Conservation (phyloP, 2,797 vertebrate genomes). For the Taeniopygia guttata region DNA sequence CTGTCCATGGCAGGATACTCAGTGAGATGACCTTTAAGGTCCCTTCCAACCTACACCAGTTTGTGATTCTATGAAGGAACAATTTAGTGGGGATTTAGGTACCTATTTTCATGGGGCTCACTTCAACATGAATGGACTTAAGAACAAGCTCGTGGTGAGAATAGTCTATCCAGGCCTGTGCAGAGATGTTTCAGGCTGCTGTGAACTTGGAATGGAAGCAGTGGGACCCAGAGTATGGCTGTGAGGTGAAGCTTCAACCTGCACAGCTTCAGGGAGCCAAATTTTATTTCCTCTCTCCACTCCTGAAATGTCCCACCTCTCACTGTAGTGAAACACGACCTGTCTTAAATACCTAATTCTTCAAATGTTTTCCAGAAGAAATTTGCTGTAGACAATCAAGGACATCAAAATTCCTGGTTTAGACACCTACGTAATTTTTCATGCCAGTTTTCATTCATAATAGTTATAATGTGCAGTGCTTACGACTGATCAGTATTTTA, state of each 20-base stretch:
- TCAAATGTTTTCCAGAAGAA: not conserved
- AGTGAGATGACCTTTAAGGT: not conserved
- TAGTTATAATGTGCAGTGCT: not conserved
- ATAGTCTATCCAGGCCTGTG: not conserved
- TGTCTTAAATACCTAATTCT: not conserved
- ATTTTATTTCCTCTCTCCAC: not conserved
- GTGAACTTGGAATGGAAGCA: not conserved
- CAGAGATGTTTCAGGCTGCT: not conserved
- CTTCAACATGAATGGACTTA: not conserved
- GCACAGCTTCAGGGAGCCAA: not conserved
- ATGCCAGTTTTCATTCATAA: not conserved
- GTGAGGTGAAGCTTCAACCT: not conserved
- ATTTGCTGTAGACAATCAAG: not conserved
- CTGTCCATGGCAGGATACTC: not conserved
- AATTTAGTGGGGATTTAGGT: not conserved
- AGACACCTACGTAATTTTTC: not conserved
- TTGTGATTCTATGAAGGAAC: rapidly evolving
- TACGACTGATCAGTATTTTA: not conserved
- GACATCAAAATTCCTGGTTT: not conserved
- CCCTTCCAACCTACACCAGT: not conserved
- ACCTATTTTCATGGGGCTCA: not conserved
- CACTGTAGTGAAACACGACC: not conserved
- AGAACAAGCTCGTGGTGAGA: not conserved
- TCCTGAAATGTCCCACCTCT: not conserved
- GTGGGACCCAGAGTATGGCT: rapidly evolving